Conservation (phyloP, 2,888 invertebrate species). For the Deilephila porcellus region DNA sequence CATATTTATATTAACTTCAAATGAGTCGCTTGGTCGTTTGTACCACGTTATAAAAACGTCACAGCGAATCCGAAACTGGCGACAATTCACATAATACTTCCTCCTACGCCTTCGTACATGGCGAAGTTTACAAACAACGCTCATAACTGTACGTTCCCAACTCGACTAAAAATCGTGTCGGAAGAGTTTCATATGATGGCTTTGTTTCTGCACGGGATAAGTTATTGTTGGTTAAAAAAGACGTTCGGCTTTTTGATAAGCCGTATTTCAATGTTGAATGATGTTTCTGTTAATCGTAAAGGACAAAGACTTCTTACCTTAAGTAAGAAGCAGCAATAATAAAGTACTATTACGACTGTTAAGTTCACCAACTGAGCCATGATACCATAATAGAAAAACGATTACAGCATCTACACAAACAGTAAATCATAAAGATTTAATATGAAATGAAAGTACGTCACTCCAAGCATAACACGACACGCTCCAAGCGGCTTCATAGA, state of each 20-base stretch:
- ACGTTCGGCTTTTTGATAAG: not conserved
- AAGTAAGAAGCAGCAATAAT: too few species aligned
- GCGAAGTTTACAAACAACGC: constrained; percentile 44
- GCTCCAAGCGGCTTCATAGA: not conserved
- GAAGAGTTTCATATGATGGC: constrained; percentile 7
- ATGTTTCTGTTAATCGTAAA: too few species aligned
- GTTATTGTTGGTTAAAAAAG: not conserved
- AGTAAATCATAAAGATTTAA: not conserved
- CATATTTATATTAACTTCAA: too few species aligned
- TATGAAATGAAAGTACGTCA: not conserved
- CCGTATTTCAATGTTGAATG: not conserved
- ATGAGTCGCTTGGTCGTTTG: too few species aligned
- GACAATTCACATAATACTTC: constrained; percentile 64
- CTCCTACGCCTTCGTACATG: constrained; percentile 57
- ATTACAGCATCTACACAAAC: not conserved
- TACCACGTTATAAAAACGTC: constrained; percentile 27
- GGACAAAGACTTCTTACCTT: too few species aligned
- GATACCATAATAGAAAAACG: too few species aligned
- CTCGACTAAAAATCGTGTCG: constrained; percentile 22
- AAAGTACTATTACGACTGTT: too few species aligned
- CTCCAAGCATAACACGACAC: not conserved
- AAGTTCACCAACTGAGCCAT: too few species aligned
- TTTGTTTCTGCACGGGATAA: not conserved
- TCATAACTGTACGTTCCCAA: constrained; percentile 44
- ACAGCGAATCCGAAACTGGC: constrained; percentile 54